Conservation (phyloP, 2,113 vertebrate species). For the Garra rufa region DNA sequence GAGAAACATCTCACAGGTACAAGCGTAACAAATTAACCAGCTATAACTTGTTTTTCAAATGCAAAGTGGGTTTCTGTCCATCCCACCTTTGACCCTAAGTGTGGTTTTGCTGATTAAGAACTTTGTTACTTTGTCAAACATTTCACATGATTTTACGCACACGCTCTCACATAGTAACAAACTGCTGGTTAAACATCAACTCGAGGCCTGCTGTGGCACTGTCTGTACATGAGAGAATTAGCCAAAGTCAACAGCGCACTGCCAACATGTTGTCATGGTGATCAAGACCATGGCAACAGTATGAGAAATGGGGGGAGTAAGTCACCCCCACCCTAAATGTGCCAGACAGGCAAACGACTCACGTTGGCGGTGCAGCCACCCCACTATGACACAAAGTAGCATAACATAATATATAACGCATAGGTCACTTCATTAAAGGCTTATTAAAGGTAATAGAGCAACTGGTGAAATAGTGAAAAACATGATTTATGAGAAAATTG, state of each 20-base stretch:
- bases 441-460: not conserved
- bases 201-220: conserved; percentile 19
- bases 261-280: conserved; percentile 43
- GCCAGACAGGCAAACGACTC: conserved; percentile 1
- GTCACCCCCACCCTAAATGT: conserved; percentile 2
- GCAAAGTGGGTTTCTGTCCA: too few relatives aligned
- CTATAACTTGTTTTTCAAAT: not conserved
- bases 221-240: conserved; percentile 39
- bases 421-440: not conserved
- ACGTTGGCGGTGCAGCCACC: not conserved
- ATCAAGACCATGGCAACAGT: conserved; percentile 34
- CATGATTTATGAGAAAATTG: not conserved
- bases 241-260: conserved; percentile 45
- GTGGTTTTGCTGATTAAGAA: conserved; percentile 10
- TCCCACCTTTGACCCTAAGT: not conserved
- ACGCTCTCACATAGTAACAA: conserved; percentile 16
- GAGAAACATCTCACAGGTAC: conserved; percentile 85
- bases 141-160: not conserved
- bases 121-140: conserved; percentile 21
- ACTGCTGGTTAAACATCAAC: conserved; percentile 57
- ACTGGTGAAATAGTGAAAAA: too few relatives aligned
- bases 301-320: not conserved
- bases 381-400: not conserved
- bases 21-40: not conserved
- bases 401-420: not conserved